These are phyloP conservation scores for Hemiscyllium ocellatum DNA, from an alignment of 2,113 vertebrate genomes.

Conservation along the genomic window DNA sequence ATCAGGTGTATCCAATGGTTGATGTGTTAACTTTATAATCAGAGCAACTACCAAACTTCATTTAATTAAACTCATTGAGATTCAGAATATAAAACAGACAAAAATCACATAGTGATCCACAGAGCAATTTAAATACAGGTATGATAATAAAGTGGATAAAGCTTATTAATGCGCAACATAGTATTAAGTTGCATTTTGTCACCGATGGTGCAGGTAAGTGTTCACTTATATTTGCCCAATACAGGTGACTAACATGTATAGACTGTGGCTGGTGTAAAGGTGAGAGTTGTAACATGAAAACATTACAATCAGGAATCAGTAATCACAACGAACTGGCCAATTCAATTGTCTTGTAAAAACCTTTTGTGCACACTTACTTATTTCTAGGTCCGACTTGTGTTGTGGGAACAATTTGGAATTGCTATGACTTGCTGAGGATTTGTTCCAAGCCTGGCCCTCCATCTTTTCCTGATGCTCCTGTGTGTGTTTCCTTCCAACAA, in stretches of 20 bases:
- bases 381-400: constrained; percentile 41
- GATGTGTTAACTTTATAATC: background rate
- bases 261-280: background rate
- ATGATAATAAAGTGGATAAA: background rate
- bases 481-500: constrained; percentile 42
- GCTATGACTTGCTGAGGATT: background rate
- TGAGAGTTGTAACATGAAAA: background rate
- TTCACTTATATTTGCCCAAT: background rate
- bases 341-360: background rate
- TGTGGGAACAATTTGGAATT: constrained; percentile 50
- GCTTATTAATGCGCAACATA: background rate
- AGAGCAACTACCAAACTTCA: background rate
- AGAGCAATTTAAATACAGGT: background rate
- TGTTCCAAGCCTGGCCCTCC: background rate
- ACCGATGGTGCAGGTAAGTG: background rate
- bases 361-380: constrained; percentile 52
- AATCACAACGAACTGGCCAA: background rate
- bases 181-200: background rate
- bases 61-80: background rate
- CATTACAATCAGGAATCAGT: background rate
- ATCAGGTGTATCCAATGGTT: background rate
- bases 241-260: background rate
- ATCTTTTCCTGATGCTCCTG: constrained; percentile 32
- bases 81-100: background rate
- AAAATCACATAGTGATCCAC: background rate